These are phyloP conservation scores for Myrmecophaga tridactyla DNA, from an alignment of 2,113 vertebrate species.

Conservation along the genomic window DNA sequence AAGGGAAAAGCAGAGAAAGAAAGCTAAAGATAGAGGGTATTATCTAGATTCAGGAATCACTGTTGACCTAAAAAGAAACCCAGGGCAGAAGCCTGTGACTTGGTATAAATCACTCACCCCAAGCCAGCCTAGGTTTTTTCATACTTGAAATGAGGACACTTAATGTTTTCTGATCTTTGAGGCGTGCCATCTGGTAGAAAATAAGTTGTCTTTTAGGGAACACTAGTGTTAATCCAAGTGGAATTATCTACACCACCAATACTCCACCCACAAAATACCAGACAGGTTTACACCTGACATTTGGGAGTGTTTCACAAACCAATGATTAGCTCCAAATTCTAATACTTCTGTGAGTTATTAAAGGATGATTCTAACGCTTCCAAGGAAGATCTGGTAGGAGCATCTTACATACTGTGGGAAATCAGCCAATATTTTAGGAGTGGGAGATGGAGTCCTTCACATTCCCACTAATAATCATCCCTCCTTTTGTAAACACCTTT, in stretches of 20 bases:
- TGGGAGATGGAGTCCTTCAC: background rate
- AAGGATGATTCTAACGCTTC: background rate
- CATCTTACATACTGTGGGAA: background rate
- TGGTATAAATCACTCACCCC: background rate
- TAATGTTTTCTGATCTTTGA: background rate
- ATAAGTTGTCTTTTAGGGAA: background rate
- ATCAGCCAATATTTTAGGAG: background rate
- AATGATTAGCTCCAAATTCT: background rate
- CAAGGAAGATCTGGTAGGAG: background rate
- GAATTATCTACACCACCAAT: background rate
- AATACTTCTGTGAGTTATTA: background rate
- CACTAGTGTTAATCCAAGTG: background rate
- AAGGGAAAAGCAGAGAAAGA: background rate
- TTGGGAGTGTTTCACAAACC: slow-evolving; percentile 16
- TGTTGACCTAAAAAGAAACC: background rate
- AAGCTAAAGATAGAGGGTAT: background rate
- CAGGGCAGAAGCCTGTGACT: background rate
- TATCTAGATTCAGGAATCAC: background rate
- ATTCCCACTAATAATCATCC: background rate
- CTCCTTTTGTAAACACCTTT: background rate
- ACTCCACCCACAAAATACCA: background rate
- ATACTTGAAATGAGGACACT: background rate
- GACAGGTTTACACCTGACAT: background rate
- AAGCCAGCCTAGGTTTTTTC: background rate
- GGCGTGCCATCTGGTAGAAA: background rate